Base-by-base conservation (phyloP, 2,888 invertebrate genomes). In the Drosophila eohydei region DNA sequence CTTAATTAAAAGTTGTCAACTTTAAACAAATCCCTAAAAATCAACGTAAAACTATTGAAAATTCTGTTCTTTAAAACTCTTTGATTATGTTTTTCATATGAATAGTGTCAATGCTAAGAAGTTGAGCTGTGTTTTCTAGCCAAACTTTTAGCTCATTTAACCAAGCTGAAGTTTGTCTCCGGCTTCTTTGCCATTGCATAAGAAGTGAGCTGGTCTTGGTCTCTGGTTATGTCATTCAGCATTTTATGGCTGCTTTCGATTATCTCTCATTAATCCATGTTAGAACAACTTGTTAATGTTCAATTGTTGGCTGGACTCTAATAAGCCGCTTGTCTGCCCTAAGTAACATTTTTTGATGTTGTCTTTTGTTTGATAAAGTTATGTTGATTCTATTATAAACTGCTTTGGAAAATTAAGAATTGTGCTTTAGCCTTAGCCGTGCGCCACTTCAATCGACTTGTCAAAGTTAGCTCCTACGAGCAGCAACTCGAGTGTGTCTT, bases 361-460 rank as follows among this genome's bases (percentile, higher is more conserved):
- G 14, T 26, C 40, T 16, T 38, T 40, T 57, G 30, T 14, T 12
- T 43, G 0, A 11, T 12, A 3, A 50, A 51, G 56, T 62, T 66
- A 50, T 36, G 51, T 46, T 58, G 62, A 60, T 66, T 63, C 56
- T 70, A 41, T 68, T 59, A 59, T 64, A 60, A 59, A 34, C 32
- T 56, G 80, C 80, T 79, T 51, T 68, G 28, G 44, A 54, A 79
- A 74, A 68, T 79, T 63, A 51, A 69, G 26, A 48, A 61, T 57
- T 74, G 64, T 69, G 11, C 50, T 12, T 12, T 5, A 16, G 44
- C 51, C 54, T 51, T 44, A 52, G 51, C 61, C 44, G 44, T 54
- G 62, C 54, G 46, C 55, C 55, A 64, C 58, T 80, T 68, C 54
- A 76, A 76, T 61, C 80, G 67, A 56, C 72, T 80, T 68, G 77